Conservation (phyloP, 2,797 vertebrate species). For the Echiichthys vipera region DNA sequence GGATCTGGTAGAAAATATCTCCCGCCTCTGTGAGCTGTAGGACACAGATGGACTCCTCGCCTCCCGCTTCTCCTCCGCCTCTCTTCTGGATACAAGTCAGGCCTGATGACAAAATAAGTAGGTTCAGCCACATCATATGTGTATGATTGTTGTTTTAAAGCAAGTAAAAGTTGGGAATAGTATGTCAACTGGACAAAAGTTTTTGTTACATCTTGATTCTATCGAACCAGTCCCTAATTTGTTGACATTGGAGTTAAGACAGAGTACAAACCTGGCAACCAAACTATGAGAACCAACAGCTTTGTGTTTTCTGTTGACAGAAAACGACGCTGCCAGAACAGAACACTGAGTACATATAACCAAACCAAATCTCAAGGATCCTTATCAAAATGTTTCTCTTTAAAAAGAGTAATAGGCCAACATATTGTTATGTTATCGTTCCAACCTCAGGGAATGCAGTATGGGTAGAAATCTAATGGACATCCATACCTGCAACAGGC, state of each 20-base stretch:
- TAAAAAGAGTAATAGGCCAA: too few relatives aligned
- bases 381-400: too few relatives aligned
- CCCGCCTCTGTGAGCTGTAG: slow-evolving; percentile 90
- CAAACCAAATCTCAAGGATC: too few relatives aligned
- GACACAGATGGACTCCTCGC: slow-evolving; percentile 72
- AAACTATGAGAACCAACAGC: neutral
- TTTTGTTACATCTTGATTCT: neutral
- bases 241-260: neutral
- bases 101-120: slow-evolving; percentile 71
- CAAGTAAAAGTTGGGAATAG: neutral
- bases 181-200: too few relatives aligned
- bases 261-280: neutral
- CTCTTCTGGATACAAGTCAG: slow-evolving; percentile 72
- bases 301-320: too few relatives aligned
- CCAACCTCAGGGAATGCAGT: too few relatives aligned
- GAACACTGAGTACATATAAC: too few relatives aligned
- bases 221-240: neutral
- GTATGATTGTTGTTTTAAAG: too few relatives aligned
- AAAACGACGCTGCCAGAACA: too few relatives aligned
- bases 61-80: neutral
- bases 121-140: neutral
- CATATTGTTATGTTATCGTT: too few relatives aligned
- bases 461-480: too few relatives aligned
- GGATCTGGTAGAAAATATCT: slow-evolving; percentile 91
- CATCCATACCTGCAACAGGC: slow-evolving; percentile 83